These are phyloP conservation scores for Gymnopithys bicolor DNA, from an alignment of 2,797 vertebrate genomes.

Conservation along the genomic window DNA sequence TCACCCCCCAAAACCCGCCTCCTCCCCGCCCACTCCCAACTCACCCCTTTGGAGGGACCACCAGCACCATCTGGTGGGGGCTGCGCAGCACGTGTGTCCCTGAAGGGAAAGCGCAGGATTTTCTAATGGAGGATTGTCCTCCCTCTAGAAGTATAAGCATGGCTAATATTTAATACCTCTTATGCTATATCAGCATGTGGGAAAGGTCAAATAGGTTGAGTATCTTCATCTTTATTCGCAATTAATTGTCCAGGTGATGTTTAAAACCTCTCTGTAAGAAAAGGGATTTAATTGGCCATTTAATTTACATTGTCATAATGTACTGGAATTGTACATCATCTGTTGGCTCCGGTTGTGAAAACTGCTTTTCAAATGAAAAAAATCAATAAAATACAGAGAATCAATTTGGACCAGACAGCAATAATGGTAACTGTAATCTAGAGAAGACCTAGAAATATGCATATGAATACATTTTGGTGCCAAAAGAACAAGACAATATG, in stretches of 20 bases:
- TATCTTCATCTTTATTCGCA: not conserved
- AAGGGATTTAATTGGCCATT: not conserved
- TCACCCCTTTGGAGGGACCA: not conserved
- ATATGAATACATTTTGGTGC: not conserved
- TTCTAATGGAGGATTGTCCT: not conserved
- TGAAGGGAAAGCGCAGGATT: not conserved
- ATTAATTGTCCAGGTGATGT: not conserved
- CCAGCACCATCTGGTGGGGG: conserved; percentile 44
- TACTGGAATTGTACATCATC: not conserved
- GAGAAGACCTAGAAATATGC: not conserved
- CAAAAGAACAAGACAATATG: not conserved
- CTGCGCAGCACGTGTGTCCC: not conserved
- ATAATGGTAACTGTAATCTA: not conserved
- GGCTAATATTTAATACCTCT: not conserved
- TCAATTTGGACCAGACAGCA: not conserved
- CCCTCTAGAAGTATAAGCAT: not conserved
- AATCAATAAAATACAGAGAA: not conserved
- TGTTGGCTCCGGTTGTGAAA: not conserved
- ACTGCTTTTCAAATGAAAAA: not conserved
- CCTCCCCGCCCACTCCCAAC: not conserved
- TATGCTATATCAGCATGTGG: not conserved
- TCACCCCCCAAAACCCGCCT: not conserved
- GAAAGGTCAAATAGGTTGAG: not conserved
- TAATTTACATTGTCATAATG: too few species aligned
- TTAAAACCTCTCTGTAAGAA: not conserved